Conservation (phyloP, 1,140 invertebrate species). For the Calosoma granatense region DNA sequence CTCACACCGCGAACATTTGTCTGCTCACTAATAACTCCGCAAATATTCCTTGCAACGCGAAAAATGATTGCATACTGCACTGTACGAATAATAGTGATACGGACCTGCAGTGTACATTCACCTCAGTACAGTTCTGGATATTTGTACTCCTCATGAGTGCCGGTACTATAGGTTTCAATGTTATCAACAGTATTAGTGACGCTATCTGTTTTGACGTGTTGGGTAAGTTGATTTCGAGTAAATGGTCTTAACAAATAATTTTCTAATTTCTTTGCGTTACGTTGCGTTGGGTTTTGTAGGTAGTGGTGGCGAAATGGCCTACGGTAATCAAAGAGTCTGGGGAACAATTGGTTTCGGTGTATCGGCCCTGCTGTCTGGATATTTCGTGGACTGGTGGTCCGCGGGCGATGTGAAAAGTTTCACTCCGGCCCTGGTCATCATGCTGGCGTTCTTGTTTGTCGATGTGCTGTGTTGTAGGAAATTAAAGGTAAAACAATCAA, state of each 20-base stretch:
- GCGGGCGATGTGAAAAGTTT: conserved; percentile 47
- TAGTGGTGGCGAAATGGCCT: conserved; percentile 47
- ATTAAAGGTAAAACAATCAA: too few relatives aligned
- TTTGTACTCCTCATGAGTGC: conserved; percentile 59
- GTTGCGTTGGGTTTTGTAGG: not conserved
- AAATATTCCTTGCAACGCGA: not conserved
- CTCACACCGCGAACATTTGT: not conserved
- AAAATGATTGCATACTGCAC: not conserved
- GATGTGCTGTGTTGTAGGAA: conserved; percentile 53
- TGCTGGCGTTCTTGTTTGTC: conserved; percentile 45
- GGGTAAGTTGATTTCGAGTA: conserved; percentile 41
- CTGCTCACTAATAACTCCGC: not conserved
- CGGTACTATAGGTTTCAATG: conserved; percentile 65
- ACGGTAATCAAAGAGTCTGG: conserved; percentile 68
- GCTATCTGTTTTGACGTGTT: conserved; percentile 72
- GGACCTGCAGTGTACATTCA: conserved; percentile 14
- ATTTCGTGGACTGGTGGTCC: conserved; percentile 47
- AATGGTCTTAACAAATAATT: too few relatives aligned
- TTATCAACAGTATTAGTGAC: conserved; percentile 65
- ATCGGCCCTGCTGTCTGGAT: conserved; percentile 55
- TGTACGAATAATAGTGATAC: not conserved
- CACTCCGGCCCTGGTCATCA: conserved; percentile 56
- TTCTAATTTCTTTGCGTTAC: too few relatives aligned
- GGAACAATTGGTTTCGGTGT: conserved; percentile 65
- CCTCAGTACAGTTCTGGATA: conserved; percentile 49